Percentiles rank a stretch among this genome's conserved stretches.
phyloP scores from a whole-genome alignment of 2,113 vertebrate species.

The Meleagris gallopavo region DNA sequence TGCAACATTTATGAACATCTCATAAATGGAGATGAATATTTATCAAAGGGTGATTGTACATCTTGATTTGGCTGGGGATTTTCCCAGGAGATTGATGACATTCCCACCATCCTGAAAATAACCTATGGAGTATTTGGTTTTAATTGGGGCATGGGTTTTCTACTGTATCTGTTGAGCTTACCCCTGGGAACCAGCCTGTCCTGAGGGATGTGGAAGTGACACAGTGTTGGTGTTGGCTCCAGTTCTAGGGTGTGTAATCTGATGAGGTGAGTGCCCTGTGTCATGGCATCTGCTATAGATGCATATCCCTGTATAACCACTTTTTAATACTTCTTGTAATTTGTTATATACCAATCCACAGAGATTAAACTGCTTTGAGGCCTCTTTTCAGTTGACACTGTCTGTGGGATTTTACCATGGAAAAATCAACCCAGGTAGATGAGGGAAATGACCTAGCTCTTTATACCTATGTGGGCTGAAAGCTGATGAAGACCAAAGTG shows the following conservation, averaged over 20 bases:
- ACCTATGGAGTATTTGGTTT: neutral
- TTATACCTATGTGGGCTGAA: neutral
- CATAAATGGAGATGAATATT: neutral
- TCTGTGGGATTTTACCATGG: neutral
- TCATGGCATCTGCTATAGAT: neutral
- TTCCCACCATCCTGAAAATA: slow-evolving; percentile 21
- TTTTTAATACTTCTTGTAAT: neutral
- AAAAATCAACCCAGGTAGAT: neutral
- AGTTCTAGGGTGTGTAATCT: neutral
- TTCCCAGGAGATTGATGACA: neutral
- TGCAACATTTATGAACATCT: neutral
- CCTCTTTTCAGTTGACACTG: neutral
- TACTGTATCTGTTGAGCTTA: neutral
- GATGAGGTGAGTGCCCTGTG: neutral
- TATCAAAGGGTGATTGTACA: neutral
- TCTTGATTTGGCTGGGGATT: neutral
- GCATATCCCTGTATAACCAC: neutral
- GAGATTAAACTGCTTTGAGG: neutral
- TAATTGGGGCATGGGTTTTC: neutral
- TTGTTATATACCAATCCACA: neutral
- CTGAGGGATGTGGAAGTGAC: rapidly evolving
- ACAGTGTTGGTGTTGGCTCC: neutral
- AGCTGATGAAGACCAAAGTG: neutral
- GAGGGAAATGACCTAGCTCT: neutral
- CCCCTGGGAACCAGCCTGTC: neutral